Conservation (phyloP, 2,113 vertebrate species). For the Pogonocichla stellata region DNA sequence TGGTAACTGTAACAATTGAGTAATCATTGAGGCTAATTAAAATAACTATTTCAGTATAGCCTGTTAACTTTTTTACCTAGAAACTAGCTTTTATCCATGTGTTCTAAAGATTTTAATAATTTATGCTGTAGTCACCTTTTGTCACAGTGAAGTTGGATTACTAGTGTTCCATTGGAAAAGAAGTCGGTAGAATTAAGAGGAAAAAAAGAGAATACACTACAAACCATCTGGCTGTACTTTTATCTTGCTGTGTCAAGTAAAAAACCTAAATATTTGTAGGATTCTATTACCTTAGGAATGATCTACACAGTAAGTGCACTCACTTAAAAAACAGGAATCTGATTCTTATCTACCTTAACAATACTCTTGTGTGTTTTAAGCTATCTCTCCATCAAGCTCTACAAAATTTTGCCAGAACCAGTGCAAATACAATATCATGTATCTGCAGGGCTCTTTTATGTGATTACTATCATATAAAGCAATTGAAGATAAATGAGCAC, state of each 20-base stretch:
- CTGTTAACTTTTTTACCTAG: neutral
- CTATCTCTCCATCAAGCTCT: neutral
- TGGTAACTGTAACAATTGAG: neutral
- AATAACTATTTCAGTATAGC: neutral
- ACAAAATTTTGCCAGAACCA: neutral
- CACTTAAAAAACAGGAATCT: neutral
- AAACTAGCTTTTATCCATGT: neutral
- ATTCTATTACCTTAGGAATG: neutral
- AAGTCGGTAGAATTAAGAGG: neutral
- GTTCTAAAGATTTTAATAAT: neutral
- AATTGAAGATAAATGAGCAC: neutral
- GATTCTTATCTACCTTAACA: neutral
- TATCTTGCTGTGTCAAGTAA: neutral
- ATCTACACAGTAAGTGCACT: neutral
- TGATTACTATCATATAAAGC: neutral
- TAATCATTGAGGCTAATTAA: neutral
- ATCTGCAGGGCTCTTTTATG: neutral
- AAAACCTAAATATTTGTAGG: neutral
- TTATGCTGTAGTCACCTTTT: neutral
- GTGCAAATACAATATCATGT: neutral
- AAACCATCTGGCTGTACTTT: neutral
- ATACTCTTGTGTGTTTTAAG: neutral
- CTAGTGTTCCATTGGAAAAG: neutral
- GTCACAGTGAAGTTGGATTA: neutral
- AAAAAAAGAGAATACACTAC: neutral